Percentiles rank a stretch among this genome's conserved stretches.
Conservation (phyloP, 2,113 vertebrate species). For the Vulpes vulpes region DNA sequence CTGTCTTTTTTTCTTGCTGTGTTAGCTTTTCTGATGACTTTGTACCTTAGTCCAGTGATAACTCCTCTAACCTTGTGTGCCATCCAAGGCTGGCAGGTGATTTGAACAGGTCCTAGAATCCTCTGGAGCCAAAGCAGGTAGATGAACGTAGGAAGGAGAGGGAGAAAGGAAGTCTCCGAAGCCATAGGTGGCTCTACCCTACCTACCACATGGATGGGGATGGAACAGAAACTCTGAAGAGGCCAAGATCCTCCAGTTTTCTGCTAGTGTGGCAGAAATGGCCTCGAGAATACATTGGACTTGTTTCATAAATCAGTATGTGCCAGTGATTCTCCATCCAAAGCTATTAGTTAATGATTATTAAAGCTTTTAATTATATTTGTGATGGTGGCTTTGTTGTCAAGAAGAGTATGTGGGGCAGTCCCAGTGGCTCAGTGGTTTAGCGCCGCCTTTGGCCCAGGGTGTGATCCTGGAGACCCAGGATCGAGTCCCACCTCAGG, state of each 20-base stretch:
- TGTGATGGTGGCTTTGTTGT: neutral
- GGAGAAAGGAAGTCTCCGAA: neutral
- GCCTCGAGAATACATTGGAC: neutral
- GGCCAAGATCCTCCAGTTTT: neutral
- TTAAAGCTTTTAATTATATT: constrained; percentile 11
- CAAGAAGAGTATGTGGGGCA: neutral
- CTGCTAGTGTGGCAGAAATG: neutral
- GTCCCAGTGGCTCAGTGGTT: too few species aligned
- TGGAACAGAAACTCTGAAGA: neutral
- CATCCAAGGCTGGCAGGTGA: neutral
- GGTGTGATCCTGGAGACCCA: too few species aligned
- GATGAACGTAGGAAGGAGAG: neutral
- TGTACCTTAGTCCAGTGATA: neutral
- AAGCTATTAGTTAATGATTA: neutral
- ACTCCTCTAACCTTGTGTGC: neutral
- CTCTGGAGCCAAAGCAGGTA: neutral
- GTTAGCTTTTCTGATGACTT: neutral
- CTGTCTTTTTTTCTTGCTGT: neutral
- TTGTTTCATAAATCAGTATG: neutral
- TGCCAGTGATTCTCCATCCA: neutral
- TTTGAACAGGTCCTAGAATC: neutral
- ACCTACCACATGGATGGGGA: fast-evolving
- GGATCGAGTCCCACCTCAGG: too few species aligned
- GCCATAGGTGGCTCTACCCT: fast-evolving
- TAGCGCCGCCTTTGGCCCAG: too few species aligned